phyloP scores from a whole-genome alignment of 2,113 vertebrate species.

The Xiphophorus couchianus region DNA sequence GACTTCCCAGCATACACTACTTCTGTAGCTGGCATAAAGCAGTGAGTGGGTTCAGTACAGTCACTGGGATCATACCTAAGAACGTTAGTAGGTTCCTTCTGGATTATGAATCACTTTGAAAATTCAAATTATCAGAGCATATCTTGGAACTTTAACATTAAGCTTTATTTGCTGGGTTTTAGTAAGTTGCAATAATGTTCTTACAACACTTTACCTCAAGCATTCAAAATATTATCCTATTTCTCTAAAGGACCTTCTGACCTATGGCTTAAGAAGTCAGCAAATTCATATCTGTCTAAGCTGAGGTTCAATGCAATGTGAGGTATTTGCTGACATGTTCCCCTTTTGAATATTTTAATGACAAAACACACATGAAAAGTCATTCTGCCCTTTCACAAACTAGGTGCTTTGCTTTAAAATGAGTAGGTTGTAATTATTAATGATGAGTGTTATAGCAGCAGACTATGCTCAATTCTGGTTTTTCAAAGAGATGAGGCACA shows the following conservation, averaged over 20 bases:
- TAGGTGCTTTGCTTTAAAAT: background rate
- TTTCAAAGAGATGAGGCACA: background rate
- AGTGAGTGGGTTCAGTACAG: conserved; percentile 59
- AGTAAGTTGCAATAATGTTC: background rate
- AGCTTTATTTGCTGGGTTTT: conserved; percentile 41
- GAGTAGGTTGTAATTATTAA: background rate
- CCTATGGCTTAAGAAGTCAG: background rate
- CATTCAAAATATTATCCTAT: too few species aligned
- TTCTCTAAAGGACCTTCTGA: background rate
- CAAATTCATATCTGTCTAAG: background rate
- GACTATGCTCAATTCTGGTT: background rate
- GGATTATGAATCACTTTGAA: conserved; percentile 69
- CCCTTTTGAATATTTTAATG: background rate
- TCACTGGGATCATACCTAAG: conserved; percentile 48
- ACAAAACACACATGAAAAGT: background rate
- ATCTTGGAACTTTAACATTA: conserved; percentile 43
- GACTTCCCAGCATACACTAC: conserved; percentile 46
- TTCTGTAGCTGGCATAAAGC: conserved; percentile 43
- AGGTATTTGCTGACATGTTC: background rate
- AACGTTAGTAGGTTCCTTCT: conserved; percentile 54
- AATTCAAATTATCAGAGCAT: conserved; percentile 52
- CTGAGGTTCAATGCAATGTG: background rate
- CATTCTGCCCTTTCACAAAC: background rate
- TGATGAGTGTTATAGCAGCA: background rate
- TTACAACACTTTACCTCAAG: too few species aligned